A percentile compares a stretch with the other conserved stretches of the same genome.
Evolutionary conservation across 2,888 invertebrate species (phyloP).

Genomic region (Imbricaverruca yamaguchii): DNA sequence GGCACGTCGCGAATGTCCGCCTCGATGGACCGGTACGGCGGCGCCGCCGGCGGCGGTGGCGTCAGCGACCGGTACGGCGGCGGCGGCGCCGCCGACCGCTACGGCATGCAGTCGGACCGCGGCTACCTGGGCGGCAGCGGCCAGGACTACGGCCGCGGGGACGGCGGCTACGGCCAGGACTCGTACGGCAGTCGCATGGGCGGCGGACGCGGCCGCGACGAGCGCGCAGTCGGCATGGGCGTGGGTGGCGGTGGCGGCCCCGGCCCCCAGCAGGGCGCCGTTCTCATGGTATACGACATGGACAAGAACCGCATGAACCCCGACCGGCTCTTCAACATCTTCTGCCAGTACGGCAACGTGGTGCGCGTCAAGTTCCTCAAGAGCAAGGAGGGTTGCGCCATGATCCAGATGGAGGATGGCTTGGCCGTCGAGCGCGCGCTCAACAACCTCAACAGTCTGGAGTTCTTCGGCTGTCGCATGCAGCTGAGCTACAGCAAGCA

Average conservation of each 20-base stretch:
- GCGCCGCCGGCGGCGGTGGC: conserved; percentile 6
- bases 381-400: conserved; percentile 96
- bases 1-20: background rate
- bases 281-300: conserved; percentile 97
- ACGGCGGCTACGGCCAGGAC: conserved; percentile 9
- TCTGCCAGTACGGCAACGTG: conserved; percentile 98
- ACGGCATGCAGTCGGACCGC: background rate
- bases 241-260: conserved; percentile 33
- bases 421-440: conserved; percentile 91
- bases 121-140: background rate
- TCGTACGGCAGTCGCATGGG: background rate
- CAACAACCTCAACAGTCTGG: conserved; percentile 87
- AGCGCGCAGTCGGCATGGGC: background rate
- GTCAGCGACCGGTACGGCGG: background rate
- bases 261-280: conserved; percentile 63
- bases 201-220: background rate
- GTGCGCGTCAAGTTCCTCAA: conserved; percentile 96
- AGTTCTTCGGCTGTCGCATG: conserved; percentile 67
- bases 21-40: background rate
- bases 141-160: conserved; percentile 10
- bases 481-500: conserved; percentile 84
- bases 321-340: conserved; percentile 92
- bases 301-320: conserved; percentile 90
- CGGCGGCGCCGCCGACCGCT: background rate
- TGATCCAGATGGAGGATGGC: conserved; percentile 98